These are phyloP conservation scores for Neofelis nebulosa DNA, from an alignment of 2,113 vertebrate genomes.

Conservation along the genomic window DNA sequence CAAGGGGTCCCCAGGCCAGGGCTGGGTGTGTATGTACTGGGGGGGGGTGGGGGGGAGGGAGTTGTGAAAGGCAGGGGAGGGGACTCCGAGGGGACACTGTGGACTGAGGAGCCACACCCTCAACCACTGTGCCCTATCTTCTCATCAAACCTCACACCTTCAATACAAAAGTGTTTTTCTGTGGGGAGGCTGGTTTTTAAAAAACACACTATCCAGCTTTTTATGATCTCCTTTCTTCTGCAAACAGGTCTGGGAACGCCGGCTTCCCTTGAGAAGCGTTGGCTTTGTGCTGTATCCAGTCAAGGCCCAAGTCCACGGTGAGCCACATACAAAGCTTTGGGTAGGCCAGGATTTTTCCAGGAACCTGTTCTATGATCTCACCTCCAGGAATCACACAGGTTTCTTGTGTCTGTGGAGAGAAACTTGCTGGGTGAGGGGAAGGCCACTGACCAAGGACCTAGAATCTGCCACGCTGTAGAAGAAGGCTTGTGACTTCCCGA, in stretches of 20 bases:
- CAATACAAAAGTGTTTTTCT: background rate
- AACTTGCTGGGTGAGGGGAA: background rate
- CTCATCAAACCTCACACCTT: background rate
- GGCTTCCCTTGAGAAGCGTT: conserved; percentile 55
- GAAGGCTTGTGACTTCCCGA: conserved; percentile 60
- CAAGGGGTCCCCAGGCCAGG: background rate
- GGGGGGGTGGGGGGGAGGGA: background rate
- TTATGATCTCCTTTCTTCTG: conserved; percentile 73
- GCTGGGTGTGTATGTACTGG: too few species aligned
- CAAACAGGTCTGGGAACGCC: conserved; percentile 69
- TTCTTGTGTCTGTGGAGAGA: background rate
- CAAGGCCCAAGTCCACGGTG: background rate
- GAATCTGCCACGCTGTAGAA: background rate
- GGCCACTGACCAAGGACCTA: background rate
- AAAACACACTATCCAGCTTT: background rate
- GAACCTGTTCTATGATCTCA: conserved; percentile 5
- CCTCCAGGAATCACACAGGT: background rate
- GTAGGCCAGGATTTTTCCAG: conserved; percentile 34
- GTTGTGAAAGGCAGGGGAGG: rapidly evolving
- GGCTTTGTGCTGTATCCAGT: conserved; percentile 68
- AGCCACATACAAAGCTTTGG: background rate
- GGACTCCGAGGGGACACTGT: rapidly evolving
- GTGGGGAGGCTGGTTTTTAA: background rate
- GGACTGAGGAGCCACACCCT: background rate
- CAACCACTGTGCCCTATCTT: background rate